phyloP scores from a whole-genome alignment of 2,888 invertebrate genomes.

The Blera fallax region DNA sequence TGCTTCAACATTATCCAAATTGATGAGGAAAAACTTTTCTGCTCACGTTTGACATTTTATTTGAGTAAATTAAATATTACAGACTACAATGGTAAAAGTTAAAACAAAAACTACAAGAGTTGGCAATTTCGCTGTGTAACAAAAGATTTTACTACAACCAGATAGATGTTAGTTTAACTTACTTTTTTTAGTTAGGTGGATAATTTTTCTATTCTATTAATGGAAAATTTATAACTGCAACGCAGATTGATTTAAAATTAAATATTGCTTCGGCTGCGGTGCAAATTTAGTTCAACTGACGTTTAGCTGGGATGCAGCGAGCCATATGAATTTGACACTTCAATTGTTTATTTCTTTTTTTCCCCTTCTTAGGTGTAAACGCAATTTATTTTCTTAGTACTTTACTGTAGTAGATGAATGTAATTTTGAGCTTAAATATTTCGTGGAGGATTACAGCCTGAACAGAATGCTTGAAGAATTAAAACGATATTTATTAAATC shows the following conservation, averaged over 20 bases:
- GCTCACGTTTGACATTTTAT: background rate
- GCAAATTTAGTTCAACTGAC: slow-evolving; percentile 32
- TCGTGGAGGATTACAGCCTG: too few species aligned
- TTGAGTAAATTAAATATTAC: background rate
- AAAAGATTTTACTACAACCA: background rate
- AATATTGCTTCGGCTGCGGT: background rate
- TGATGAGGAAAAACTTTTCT: background rate
- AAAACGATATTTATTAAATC: too few species aligned
- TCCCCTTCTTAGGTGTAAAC: background rate
- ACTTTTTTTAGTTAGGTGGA: background rate
- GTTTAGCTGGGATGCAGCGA: slow-evolving; percentile 4
- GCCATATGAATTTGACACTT: slow-evolving; percentile 19
- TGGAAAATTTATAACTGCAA: background rate
- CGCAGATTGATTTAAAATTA: slow-evolving; percentile 25
- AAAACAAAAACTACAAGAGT: background rate
- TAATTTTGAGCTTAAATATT: too few species aligned
- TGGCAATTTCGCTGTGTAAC: background rate
- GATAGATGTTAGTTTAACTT: background rate
- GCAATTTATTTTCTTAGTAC: too few species aligned
- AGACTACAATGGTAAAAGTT: background rate
- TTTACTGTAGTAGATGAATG: background rate
- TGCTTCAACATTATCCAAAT: background rate
- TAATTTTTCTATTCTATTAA: background rate
- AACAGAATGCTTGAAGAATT: too few species aligned
- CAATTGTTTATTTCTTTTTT: slow-evolving; percentile 1